Conservation (phyloP, 1,140 invertebrate genomes). For the Pemphigus obesinymphae region DNA sequence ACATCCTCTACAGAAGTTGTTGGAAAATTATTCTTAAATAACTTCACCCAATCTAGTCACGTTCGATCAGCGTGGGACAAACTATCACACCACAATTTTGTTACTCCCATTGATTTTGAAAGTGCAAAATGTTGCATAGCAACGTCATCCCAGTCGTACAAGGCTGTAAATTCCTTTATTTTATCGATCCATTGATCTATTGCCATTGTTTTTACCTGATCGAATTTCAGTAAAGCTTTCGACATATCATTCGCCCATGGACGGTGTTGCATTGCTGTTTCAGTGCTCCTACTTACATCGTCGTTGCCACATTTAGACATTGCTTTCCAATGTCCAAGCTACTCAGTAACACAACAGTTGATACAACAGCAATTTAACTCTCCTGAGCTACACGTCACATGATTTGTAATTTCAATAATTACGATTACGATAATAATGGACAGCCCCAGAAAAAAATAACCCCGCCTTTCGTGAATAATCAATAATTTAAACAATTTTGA, state of each 20-base stretch:
- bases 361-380: no score
- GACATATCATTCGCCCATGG: not conserved
- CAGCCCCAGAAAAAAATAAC: no score
- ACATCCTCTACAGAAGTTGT: not conserved
- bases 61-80: not conserved
- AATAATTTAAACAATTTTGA: no score
- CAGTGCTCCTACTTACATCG: not conserved
- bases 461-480: no score
- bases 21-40: not conserved
- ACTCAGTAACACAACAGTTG: no score
- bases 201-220: not conserved
- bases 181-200: slow-evolving; percentile 3
- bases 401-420: no score
- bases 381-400: no score
- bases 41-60: not conserved
- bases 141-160: not conserved
- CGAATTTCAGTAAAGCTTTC: not conserved
- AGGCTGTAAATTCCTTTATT: not conserved
- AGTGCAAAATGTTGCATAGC: not conserved
- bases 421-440: no score
- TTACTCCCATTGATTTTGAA: not conserved
- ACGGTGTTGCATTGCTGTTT: not conserved
- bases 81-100: not conserved
- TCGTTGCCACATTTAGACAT: not conserved
- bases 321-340: not conserved